Evolutionary conservation across 2,113 vertebrate species (phyloP), one percentile per base, ranked within the genome.

Genomic region (Sander vitreus): DNA sequence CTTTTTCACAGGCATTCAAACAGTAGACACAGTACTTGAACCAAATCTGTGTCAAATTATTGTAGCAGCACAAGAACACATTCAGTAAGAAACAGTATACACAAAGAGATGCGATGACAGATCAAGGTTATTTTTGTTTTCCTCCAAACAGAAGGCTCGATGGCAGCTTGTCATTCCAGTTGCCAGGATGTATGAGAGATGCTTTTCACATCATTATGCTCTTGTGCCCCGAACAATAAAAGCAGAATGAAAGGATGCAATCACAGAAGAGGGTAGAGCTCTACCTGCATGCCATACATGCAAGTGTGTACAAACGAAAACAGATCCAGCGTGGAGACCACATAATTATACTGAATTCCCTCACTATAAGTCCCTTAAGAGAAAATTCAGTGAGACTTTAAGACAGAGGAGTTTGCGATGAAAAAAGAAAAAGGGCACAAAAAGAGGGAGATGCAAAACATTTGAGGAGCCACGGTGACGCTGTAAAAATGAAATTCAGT

Each of bases 201-300:
- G 70, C 48, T 67, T 82, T 86, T 87, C 76, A 88, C 72, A 80
- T 85, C 60, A 58, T 50, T 65, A 82, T 64, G 67, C 85, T 80
- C 76, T n/a, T 68, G 76, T 76, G 68, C 78, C 84, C 89, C 8
- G 54, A 89, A 92, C 88, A 92, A 92, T 90, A 90, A 89, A 72
- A 55, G 82, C 63, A 84, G 73, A 85, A 87, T 88, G 84, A 87
- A 59, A 81, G 45, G 2, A 70, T 39, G 67, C 54, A 68, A 55
- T 71, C 76, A 82, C 70, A 63, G 25, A 33, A 48, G 73, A 83
- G 87, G 54, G 55, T 50, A 57, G 21, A 69, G 59, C 69, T 83
- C 62, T 25, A 66, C 76, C 73, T 43, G 59, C 78, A 69, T 78
- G 50, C 67, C 47, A 59, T 76, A n/a, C 50, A 65, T 67, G 62